phyloP scores from a whole-genome alignment of 2,113 vertebrate genomes.

The Oxyruncus cristatus region DNA sequence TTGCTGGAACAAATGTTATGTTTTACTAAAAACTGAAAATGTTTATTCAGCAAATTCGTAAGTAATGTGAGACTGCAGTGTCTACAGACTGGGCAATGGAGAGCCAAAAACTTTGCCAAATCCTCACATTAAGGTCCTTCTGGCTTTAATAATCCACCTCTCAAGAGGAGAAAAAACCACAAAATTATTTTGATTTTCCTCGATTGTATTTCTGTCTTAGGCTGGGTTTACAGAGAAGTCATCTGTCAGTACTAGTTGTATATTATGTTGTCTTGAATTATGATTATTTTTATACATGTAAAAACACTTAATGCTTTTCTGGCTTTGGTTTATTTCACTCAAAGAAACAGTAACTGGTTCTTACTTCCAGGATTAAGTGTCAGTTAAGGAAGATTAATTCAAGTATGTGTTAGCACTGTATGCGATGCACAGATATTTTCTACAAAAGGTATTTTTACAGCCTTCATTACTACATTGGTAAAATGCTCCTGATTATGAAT shows the following conservation, averaged over 20 bases:
- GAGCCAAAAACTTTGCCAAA: neutral
- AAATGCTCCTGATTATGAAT: neutral
- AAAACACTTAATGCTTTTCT: neutral
- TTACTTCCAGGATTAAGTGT: neutral
- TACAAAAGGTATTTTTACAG: neutral
- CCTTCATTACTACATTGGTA: neutral
- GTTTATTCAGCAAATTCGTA: neutral
- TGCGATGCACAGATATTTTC: neutral
- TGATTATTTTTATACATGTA: neutral
- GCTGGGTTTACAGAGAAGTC: neutral
- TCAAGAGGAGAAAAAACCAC: neutral
- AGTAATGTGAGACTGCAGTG: neutral
- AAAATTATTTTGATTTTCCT: neutral
- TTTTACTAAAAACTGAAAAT: neutral
- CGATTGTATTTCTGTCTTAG: neutral
- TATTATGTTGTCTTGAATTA: neutral
- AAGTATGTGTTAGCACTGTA: neutral
- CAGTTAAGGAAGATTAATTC: neutral
- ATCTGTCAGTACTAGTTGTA: neutral
- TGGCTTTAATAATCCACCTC: neutral
- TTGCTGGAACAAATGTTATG: neutral
- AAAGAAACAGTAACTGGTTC: neutral
- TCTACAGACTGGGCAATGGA: neutral
- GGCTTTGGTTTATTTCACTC: neutral
- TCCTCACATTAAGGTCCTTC: neutral